Percentiles rank a stretch among this genome's conserved stretches.
Conservation (phyloP, 2,797 vertebrate genomes). For the Galago senegalensis region DNA sequence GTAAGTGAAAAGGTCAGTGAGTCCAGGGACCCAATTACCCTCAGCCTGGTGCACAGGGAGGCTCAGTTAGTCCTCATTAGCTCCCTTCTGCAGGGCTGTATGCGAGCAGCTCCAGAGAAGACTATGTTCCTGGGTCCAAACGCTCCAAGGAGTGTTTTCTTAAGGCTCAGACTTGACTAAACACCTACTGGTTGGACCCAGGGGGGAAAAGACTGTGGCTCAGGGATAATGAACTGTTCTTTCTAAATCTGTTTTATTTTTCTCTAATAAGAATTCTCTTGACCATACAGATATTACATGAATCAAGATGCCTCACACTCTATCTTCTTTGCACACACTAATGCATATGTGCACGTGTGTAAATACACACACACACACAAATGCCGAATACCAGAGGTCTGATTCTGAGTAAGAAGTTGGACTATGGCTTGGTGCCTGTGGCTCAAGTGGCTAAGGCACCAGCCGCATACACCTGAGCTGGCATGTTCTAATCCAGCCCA, state of each 20-base stretch:
- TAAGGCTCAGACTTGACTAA: slow-evolving; percentile 79
- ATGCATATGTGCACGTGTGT: accelerated
- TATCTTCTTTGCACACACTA: not conserved
- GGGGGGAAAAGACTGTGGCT: not conserved
- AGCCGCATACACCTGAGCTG: no score
- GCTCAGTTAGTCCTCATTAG: slow-evolving; percentile 74
- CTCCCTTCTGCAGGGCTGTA: slow-evolving; percentile 59
- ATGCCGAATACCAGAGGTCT: not conserved
- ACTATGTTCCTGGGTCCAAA: slow-evolving; percentile 72
- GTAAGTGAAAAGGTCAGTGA: slow-evolving; percentile 75
- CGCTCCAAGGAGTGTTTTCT: slow-evolving; percentile 79
- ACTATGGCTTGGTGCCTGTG: not conserved
- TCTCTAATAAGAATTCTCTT: slow-evolving; percentile 32
- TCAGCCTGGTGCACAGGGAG: slow-evolving; percentile 69
- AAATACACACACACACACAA: not conserved
- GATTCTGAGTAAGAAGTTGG: not conserved
- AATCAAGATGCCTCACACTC: not conserved
- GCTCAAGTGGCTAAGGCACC: no score
- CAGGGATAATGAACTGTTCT: slow-evolving; percentile 8
- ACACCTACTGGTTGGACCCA: slow-evolving; percentile 71
- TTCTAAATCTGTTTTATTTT: slow-evolving; percentile 19
- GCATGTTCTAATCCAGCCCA: no score
- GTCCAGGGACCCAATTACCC: slow-evolving; percentile 71
- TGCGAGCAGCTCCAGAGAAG: slow-evolving; percentile 37
- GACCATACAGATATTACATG: not conserved